Percentiles rank a stretch among this genome's conserved stretches.
phyloP scores from a whole-genome alignment of 2,113 vertebrate species.

The Myotis brandtii region DNA sequence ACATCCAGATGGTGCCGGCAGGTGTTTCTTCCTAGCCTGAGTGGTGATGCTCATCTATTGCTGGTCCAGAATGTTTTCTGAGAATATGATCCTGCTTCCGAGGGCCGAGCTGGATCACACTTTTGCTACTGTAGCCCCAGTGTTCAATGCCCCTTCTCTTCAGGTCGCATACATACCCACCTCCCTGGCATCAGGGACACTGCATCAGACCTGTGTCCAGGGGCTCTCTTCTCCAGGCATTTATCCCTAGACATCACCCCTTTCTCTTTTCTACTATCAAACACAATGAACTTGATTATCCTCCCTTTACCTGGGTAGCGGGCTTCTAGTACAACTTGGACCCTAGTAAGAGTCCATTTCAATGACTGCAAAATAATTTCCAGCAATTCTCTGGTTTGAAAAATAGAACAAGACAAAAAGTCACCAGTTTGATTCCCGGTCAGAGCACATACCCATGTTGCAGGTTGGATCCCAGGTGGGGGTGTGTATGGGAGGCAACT shows the following conservation, averaged over 20 bases:
- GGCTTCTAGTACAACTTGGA: not conserved
- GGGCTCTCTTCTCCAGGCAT: not conserved
- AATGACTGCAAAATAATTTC: not conserved
- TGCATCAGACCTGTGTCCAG: not conserved
- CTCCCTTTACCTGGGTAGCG: not conserved
- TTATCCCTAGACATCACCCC: not conserved
- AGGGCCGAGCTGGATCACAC: not conserved
- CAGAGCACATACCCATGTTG: too few species aligned
- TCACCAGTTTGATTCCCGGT: too few species aligned
- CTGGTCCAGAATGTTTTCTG: slow-evolving; percentile 35
- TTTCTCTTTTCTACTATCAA: not conserved
- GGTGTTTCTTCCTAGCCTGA: slow-evolving; percentile 50
- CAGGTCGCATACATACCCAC: not conserved
- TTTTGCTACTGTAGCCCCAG: not conserved
- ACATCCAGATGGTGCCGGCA: slow-evolving; percentile 34
- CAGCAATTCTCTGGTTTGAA: not conserved
- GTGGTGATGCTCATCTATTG: not conserved
- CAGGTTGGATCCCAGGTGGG: too few species aligned
- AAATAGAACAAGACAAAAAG: not conserved
- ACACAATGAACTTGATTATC: not conserved
- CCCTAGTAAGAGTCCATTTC: not conserved
- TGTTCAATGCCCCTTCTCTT: not conserved
- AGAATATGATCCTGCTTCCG: slow-evolving; percentile 29
- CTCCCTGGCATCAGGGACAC: not conserved
- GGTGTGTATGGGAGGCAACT: too few species aligned